phyloP scores from a whole-genome alignment of 2,797 vertebrate species.

The Acipenser transmontanus region DNA sequence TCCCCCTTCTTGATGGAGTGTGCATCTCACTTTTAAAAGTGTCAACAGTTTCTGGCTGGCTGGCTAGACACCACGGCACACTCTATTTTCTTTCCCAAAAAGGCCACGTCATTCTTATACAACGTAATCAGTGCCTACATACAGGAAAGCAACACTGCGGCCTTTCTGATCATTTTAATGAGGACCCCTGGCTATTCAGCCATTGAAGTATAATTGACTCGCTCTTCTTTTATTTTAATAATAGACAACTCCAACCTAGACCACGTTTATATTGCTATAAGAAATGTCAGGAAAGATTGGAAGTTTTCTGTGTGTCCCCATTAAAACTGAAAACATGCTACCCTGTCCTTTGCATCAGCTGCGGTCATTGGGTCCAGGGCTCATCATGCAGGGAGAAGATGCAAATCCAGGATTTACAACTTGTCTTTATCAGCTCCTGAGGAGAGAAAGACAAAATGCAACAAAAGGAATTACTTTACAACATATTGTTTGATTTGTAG shows the following conservation, averaged over 20 bases:
- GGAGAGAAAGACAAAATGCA: not conserved
- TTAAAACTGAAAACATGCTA: conserved; percentile 97
- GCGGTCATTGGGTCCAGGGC: conserved; percentile 72
- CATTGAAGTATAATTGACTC: conserved; percentile 99
- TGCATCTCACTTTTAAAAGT: conserved; percentile 69
- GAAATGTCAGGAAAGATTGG: conserved; percentile 97
- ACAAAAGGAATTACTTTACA: conserved; percentile 7
- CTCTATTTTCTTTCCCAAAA: conserved; percentile 64
- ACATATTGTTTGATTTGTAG: not conserved
- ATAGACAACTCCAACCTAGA: conserved; percentile 91
- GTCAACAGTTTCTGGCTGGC: conserved; percentile 81
- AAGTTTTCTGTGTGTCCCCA: conserved; percentile 83
- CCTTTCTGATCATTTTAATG: conserved; percentile 96
- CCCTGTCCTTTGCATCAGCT: conserved; percentile 79
- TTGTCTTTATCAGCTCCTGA: conserved; percentile 30
- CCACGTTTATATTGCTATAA: conserved; percentile 90
- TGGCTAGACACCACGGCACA: conserved; percentile 58
- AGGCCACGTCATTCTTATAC: conserved; percentile 86
- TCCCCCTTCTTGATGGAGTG: conserved; percentile 64
- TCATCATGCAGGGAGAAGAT: conserved; percentile 90
- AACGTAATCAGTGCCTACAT: conserved; percentile 88
- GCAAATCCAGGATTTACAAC: conserved; percentile 75
- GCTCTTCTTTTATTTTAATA: conserved; percentile 97
- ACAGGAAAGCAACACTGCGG: conserved; percentile 72
- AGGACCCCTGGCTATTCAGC: conserved; percentile 97